Evolutionary conservation across 2,797 vertebrate species (phyloP), one percentile per base, ranked within the genome.

Genomic region (Enteromius radiatus): DNA sequence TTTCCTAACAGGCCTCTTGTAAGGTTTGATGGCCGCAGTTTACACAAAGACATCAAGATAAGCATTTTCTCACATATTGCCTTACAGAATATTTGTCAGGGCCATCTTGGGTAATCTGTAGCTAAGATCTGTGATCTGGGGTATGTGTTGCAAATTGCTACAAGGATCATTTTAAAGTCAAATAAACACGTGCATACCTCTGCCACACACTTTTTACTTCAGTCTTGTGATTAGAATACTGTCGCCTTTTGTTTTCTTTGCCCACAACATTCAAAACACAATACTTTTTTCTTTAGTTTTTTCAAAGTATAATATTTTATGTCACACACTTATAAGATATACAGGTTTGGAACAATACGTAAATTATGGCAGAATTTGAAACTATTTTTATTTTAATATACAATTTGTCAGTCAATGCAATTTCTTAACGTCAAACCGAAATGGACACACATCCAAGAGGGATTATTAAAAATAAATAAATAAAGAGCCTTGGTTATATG

Each of bases 131-230:
- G 28, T 49, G 17, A 64, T 26, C 14, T 81, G 15, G 45, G 43
- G 9, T 8, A 26, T 64, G 56, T 45, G 68, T 73, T 63, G 59
- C 59, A 71, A 74, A 64, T 74, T 33, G 15, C 9, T 81, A 19
- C 56, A 63, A 71, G 49, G 26, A 38, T 80, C 74, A 59, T 59
- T 76, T 56, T 14, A 23, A 56, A 75, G 36, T 76, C 67, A 63
- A 47, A 38, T 23, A 71, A 70, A 26, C 68, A 45, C 15, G 21
- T n/a, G 10, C 59, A 59, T 67, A 45, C 6, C 26, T n/a, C 52
- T 63, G n/a, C 14, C 47, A 54, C 65, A 70, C 15, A 69, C 70
- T 23, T 56, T 63, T 63, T 38, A 36, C n/a, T 43, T 56, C 15
- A 19, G 33, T 67, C 21, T 11, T 38, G 31, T 67, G 21, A 52